Evolutionary conservation across 2,888 invertebrate species (phyloP).

Genomic region (Tupiocoris notatus): DNA sequence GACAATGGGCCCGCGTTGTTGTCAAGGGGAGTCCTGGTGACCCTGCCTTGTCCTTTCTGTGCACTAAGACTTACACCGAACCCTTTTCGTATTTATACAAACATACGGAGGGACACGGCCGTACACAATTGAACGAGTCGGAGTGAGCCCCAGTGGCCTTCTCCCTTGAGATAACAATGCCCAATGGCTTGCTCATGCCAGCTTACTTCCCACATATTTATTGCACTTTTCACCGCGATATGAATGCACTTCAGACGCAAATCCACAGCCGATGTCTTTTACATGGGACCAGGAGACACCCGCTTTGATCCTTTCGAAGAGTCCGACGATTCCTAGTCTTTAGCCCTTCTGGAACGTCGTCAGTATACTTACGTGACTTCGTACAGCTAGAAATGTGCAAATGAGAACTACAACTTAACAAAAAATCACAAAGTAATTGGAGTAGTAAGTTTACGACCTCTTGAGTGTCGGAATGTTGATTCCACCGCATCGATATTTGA

Average conservation of each 20-base stretch:
- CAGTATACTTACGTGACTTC: too few relatives aligned
- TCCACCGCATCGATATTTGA: too few relatives aligned
- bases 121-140: neutral
- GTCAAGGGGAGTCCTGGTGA: slow-evolving; percentile 26
- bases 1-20: slow-evolving; percentile 36
- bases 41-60: slow-evolving; percentile 1
- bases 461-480: too few relatives aligned
- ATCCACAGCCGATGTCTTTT: neutral
- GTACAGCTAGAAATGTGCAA: too few relatives aligned
- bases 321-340: too few relatives aligned
- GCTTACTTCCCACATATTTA: slow-evolving; percentile 33
- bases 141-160: neutral
- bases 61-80: neutral
- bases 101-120: neutral
- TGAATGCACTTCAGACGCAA: slow-evolving; percentile 39
- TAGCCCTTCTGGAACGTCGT: too few relatives aligned
- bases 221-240: slow-evolving; percentile 40
- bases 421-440: too few relatives aligned
- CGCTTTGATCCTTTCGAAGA: neutral
- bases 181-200: neutral
- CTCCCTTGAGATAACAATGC: slow-evolving; percentile 35
- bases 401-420: too few relatives aligned
- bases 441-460: too few relatives aligned
- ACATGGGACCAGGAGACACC: neutral
- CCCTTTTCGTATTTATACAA: neutral